phyloP scores from a whole-genome alignment of 2,113 vertebrate genomes.

The Amblyopsis rosae region DNA sequence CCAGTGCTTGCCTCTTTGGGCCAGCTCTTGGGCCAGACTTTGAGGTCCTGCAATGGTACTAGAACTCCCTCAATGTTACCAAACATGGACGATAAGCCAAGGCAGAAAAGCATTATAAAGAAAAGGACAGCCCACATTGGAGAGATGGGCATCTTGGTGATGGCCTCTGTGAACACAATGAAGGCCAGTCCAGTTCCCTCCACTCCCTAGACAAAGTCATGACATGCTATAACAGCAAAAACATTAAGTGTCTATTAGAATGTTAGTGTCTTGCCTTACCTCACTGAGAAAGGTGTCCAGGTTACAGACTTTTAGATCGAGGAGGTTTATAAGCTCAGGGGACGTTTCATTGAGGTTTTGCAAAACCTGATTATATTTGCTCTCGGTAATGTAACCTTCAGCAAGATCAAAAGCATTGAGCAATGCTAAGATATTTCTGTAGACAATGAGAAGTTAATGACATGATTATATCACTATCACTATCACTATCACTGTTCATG shows the following conservation, averaged over 20 bases:
- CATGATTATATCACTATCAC: too few species aligned
- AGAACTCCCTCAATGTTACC: constrained; percentile 89
- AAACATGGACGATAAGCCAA: constrained; percentile 92
- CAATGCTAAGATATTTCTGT: constrained; percentile 68
- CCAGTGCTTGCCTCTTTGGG: constrained; percentile 86
- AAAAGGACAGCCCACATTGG: constrained; percentile 90
- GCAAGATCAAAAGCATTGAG: constrained; percentile 65
- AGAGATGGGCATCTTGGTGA: constrained; percentile 89
- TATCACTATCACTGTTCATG: too few species aligned
- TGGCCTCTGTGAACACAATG: constrained; percentile 93
- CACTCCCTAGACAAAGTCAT: constrained; percentile 78
- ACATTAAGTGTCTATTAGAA: not conserved
- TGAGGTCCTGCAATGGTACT: constrained; percentile 85
- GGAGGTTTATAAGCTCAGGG: constrained; percentile 39
- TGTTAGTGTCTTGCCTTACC: constrained; percentile 35
- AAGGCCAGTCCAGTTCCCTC: constrained; percentile 93
- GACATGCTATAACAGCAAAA: constrained; percentile 6
- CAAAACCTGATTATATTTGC: constrained; percentile 53
- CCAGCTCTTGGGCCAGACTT: constrained; percentile 76
- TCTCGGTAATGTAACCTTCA: constrained; percentile 52
- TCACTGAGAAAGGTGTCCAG: constrained; percentile 67
- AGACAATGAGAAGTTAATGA: not conserved
- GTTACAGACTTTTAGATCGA: constrained; percentile 59
- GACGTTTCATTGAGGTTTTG: constrained; percentile 46
- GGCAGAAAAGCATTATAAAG: constrained; percentile 92